Evolutionary conservation across 2,888 invertebrate genomes (phyloP).

Genomic region (Chymomyza fuscimana): DNA sequence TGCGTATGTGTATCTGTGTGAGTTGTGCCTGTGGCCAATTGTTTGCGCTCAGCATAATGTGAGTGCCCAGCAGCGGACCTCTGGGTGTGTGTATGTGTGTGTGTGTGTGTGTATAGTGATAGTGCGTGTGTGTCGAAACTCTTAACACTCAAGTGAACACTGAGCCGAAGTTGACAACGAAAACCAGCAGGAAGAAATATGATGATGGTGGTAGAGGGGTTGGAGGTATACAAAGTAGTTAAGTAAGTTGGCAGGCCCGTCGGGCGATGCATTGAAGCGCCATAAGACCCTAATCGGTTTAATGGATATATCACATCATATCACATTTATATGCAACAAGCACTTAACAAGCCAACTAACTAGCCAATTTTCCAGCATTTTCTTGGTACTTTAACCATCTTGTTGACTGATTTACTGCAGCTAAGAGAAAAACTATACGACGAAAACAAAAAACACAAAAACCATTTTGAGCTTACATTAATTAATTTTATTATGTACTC

Average conservation of each 20-base stretch:
- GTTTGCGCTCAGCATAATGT: background rate
- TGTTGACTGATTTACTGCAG: background rate
- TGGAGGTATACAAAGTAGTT: background rate
- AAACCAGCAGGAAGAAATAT: background rate
- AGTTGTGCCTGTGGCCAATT: background rate
- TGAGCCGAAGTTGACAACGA: slow-evolving; percentile 32
- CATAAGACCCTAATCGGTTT: slow-evolving; percentile 53
- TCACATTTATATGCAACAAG: slow-evolving; percentile 17
- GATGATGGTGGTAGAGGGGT: background rate
- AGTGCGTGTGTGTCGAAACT: slow-evolving; percentile 36
- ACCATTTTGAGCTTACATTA: background rate
- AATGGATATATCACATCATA: slow-evolving; percentile 39
- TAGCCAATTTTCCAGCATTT: slow-evolving; percentile 1
- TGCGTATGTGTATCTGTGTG: slow-evolving; percentile 13
- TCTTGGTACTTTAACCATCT: background rate
- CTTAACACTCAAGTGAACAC: slow-evolving; percentile 59
- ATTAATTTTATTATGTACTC: background rate
- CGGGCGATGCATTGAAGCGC: slow-evolving; percentile 26
- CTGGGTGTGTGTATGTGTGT: background rate
- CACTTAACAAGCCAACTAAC: slow-evolving; percentile 1
- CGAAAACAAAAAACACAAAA: background rate
- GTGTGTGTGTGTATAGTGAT: slow-evolving; percentile 3
- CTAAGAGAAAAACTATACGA: background rate
- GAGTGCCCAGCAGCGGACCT: background rate
- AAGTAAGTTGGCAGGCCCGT: background rate